Base-by-base conservation (phyloP, 1,140 invertebrate species). In the Hylyphantes graminicola region DNA sequence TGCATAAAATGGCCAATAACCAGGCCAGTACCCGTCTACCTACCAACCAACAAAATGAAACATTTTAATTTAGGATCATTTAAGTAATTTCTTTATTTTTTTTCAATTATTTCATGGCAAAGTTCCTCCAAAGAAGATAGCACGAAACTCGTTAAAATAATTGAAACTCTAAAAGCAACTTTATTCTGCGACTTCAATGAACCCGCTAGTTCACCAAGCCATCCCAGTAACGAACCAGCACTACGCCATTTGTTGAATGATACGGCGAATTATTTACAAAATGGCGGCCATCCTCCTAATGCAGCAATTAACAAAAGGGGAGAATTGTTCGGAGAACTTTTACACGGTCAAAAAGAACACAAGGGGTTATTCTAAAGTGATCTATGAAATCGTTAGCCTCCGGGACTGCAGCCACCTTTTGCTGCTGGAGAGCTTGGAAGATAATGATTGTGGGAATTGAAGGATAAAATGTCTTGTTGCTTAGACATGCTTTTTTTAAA, bases 311-410 rank as follows among this genome's bases (percentile, higher is more conserved):
- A 67, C 50, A 78, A 78, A 67, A 67, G n/a, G 63, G 67, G 63
- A 61, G 67, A 78, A 78, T 67, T 57, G 63, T 67, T 78, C 35
- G 19, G 21, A n/a, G 13, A 53, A 50, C 7, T 72, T 51, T 8
- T 13, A 17, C n/a, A 11, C 9, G 53, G 17, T 51, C 50, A 76
- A 50, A 76, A 76, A 21, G 64, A 76, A 63, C 57, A 76, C 76
- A 1, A n/a, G 51, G 19, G 76, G 76, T 51, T 78, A 78, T 78
- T 78, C 35, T 78, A 78, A 78, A 78, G 76, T 78, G 76, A 78
- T 78, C 76, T 78, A 78, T 78, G 76, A 78, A 78, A 78, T 78
- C 51, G 48, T 21, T 72, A 72, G 13, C 51, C 17, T 48, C 17
- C 12, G 7, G 51, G 8, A 76, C 64, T 10, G 15, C 35, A 35